Evolutionary conservation across 2,113 vertebrate species (phyloP).

Genomic region (Sylvilagus bachmani): DNA sequence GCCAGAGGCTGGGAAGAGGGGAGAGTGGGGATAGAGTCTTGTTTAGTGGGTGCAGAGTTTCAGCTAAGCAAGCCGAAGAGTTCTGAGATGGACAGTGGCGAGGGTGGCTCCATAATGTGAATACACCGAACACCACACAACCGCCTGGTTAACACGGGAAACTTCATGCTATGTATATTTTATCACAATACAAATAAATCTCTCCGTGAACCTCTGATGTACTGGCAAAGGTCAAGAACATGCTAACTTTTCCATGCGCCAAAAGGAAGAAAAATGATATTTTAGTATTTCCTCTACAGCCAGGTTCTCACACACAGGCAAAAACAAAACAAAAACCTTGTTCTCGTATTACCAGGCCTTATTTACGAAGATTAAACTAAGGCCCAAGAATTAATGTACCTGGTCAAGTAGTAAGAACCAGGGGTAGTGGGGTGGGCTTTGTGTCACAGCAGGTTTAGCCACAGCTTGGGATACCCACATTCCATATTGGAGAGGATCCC

Average conservation of each 20-base stretch:
- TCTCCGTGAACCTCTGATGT: neutral
- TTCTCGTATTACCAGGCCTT: neutral
- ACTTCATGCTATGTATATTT: neutral
- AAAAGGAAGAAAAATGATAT: neutral
- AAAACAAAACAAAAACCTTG: constrained; percentile 28
- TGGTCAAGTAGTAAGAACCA: neutral
- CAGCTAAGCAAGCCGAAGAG: constrained; percentile 4
- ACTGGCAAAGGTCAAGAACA: neutral
- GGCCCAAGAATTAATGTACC: neutral
- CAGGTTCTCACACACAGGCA: neutral
- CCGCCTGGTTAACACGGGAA: neutral
- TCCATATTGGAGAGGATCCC: too few relatives aligned
- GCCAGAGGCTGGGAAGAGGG: neutral
- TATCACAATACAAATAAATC: neutral
- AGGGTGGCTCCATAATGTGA: neutral
- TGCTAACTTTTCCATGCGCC: neutral
- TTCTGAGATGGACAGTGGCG: neutral
- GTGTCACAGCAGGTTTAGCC: too few relatives aligned
- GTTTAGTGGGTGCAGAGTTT: neutral
- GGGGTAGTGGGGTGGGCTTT: too few relatives aligned
- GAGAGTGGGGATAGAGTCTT: neutral
- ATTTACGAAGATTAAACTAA: constrained; percentile 15
- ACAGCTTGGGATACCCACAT: too few relatives aligned
- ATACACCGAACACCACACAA: neutral
- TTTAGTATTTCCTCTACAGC: neutral